Evolutionary conservation across 2,113 vertebrate genomes (phyloP), one percentile per base, ranked within the genome.

Genomic region (Cyprinodon brontotheroides): DNA sequence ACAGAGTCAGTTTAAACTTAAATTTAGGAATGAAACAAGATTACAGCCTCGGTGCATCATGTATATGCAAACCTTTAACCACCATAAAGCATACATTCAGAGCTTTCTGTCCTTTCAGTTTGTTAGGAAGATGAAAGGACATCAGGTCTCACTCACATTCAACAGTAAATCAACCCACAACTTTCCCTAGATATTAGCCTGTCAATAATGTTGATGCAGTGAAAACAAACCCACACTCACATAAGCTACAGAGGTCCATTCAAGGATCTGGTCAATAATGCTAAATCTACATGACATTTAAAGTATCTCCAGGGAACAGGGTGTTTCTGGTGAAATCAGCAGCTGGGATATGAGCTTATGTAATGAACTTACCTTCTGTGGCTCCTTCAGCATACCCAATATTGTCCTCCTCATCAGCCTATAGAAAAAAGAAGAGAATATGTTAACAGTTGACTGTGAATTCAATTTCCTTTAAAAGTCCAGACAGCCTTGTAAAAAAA

Each of bases 391-490:
- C 93, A 53, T 87, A 95, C 41, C 91, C 83, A 11, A 48, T 20
- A 12, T 91, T 92, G 74, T 93, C 91, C 13, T 93, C 95, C 59
- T 97, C 95, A 72, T 96, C 95, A 45, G 77, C 93, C 97, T 97
- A 93, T 0, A 63, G 37, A 87, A 12, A 80, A 71, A 57, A 87
- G 39, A 74, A 38, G 38, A 3, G 36, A n/a, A 64, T 17, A 53
- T 57, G n/a, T 48, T 63, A 57, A n/a, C 50, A 20, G 17, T n/a
- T 57, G 50, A 9, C 14, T 20, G 15, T 57, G 8, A 57, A n/a
- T 57, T 20, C 14, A 20, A 57, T 20, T 8, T 1, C 7, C 3
- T n/a, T 57, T 57, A 57, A 20, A 57, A 57, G n/a, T 57, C 14
- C 50, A 57, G 50, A n/a, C 17, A n/a, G 50, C 7, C 20, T 53